Conservation (phyloP, 2,797 vertebrate species). For the Agapornis canus region DNA sequence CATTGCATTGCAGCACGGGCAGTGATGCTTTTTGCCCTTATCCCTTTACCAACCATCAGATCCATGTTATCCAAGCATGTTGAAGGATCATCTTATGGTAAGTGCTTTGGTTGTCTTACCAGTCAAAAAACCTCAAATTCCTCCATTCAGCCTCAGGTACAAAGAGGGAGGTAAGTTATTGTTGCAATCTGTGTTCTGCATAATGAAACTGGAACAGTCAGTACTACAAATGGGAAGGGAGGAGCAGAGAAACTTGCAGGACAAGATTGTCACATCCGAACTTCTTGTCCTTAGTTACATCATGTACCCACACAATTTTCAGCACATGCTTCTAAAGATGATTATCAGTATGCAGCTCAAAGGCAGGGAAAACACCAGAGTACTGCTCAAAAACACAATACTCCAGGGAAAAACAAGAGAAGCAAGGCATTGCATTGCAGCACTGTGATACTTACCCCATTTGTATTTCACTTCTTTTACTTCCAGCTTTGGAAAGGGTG, state of each 20-base stretch:
- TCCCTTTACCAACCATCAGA: conserved; percentile 91
- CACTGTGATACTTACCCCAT: neutral
- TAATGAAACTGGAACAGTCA: neutral
- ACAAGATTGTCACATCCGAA: neutral
- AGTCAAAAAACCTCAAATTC: neutral
- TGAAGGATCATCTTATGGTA: conserved; percentile 85
- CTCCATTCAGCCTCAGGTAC: neutral
- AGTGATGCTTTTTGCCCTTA: conserved; percentile 88
- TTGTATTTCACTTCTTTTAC: neutral
- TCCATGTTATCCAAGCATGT: conserved; percentile 91
- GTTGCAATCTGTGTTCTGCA: neutral
- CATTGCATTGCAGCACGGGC: conserved; percentile 83
- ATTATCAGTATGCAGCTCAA: neutral
- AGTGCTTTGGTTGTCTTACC: conserved; percentile 7
- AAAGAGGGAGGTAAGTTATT: neutral
- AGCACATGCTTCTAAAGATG: neutral
- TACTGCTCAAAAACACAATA: neutral
- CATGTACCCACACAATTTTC: neutral
- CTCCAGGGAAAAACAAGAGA: neutral
- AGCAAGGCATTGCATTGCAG: neutral
- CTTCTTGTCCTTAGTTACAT: neutral
- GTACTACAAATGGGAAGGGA: neutral
- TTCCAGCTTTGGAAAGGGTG: neutral
- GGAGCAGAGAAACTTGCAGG: conserved; percentile 3
- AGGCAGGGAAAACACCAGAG: neutral